Base-by-base conservation (phyloP, 2,797 vertebrate genomes). In the Hydrocynus forskahlii region DNA sequence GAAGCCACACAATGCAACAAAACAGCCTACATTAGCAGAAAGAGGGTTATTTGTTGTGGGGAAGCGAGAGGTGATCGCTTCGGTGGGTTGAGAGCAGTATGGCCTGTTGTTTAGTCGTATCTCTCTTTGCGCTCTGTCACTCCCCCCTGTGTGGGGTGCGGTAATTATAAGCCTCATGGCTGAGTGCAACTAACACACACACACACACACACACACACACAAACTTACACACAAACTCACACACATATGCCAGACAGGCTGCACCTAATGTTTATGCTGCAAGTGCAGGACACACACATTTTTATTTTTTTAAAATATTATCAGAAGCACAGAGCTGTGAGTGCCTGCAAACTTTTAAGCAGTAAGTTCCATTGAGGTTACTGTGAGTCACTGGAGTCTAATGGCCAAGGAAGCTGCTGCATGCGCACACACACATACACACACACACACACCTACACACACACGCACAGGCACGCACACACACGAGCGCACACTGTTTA, bases 131-230 rank as follows among this genome's bases (percentile, higher is more conserved):
- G 68, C 68, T 55, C 72, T 71, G 76, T 66, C 74, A 66, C 63
- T 83, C 57, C 55, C 45, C 12, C 59, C 13, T 80, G 35, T 52
- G 57, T 75, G 45, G 35, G 57, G 43, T 63, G 25, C 80, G 85
- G 78, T 81, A 83, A 83, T 84, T 82, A 85, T 86, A 87, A 84
- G 82, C 38, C 74, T 57, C 43, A 76, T 66, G 69, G 74, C 71
- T 43, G 73, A 59, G 73, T 81, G 74, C 52, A 38, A 48, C 48
- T 29, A 69, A 57, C 62, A 35, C 62, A 71, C 77, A 57, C 66
- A 45, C 71, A 75, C 38, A 43, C 48, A 72, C 9, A 69, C n/a
- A 69, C 48, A 38, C 52, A 19, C 23, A 57, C 23, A 45, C 25
- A 55, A 29, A 17, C 16, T 13, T 5, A 45, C 3, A 57, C 29